These are phyloP conservation scores for Gadopsis bispinosus DNA, from an alignment of 2,797 vertebrate species.

Conservation along the genomic window DNA sequence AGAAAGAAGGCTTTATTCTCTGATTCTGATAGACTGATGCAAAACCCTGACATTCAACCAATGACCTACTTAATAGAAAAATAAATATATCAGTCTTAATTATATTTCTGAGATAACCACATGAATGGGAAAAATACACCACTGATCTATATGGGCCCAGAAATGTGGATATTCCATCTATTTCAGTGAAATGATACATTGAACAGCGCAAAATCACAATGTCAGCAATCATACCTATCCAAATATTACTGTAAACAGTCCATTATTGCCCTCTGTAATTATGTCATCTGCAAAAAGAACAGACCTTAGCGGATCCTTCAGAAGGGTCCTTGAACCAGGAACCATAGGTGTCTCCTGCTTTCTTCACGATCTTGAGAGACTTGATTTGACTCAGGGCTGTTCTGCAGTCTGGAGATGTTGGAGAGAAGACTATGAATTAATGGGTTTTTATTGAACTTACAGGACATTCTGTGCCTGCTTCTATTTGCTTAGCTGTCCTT, in stretches of 20 bases:
- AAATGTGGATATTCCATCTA: neutral
- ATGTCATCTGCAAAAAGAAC: neutral
- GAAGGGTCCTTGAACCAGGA: constrained; percentile 93
- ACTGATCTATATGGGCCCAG: neutral
- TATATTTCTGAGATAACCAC: neutral
- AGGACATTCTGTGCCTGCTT: neutral
- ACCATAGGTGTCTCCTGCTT: constrained; percentile 83
- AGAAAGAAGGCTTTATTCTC: neutral
- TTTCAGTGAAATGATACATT: neutral
- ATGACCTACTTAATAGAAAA: neutral
- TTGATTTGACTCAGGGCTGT: constrained; percentile 86
- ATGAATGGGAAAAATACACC: neutral
- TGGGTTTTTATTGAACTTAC: neutral
- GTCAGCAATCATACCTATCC: neutral
- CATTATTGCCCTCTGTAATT: neutral
- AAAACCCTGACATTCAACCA: neutral
- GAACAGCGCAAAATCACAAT: neutral
- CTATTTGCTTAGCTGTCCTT: neutral
- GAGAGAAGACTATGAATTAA: neutral
- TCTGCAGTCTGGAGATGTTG: constrained; percentile 86
- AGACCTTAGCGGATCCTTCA: constrained; percentile 84
- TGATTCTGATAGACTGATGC: neutral
- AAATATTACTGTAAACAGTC: neutral
- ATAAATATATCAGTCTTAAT: neutral
- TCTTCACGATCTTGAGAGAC: constrained; percentile 94